Evolutionary conservation across 2,797 vertebrate species (phyloP).

Genomic region (Chrosomus eos): DNA sequence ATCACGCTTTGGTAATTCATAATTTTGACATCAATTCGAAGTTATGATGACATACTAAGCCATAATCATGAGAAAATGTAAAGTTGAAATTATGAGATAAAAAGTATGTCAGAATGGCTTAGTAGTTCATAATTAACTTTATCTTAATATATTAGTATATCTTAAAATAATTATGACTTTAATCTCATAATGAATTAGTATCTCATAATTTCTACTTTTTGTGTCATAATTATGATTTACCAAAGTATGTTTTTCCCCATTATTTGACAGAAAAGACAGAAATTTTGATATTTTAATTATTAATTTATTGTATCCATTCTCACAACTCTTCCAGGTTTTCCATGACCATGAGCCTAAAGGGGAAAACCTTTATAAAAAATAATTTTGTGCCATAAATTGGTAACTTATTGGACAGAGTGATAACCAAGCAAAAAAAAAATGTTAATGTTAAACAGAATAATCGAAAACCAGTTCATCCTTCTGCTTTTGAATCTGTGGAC

Average conservation of each 20-base stretch:
- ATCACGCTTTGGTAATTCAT: not conserved
- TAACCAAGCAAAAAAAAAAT: not conserved
- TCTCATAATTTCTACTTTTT: not conserved
- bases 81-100: not conserved
- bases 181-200: not conserved
- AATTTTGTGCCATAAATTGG: not conserved
- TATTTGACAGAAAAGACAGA: not conserved
- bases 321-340: not conserved
- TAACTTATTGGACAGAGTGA: not conserved
- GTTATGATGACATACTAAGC: not conserved
- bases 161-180: not conserved
- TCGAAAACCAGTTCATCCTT: not conserved
- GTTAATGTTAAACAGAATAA: not conserved
- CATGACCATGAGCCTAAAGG: not conserved
- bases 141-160: not conserved
- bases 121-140: not conserved
- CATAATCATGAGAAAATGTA: not conserved
- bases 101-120: not conserved
- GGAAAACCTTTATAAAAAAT: not conserved
- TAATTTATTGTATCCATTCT: not conserved
- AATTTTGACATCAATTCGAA: not conserved
- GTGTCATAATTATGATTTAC: not conserved
- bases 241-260: not conserved
- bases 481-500: not conserved
- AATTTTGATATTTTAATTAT: not conserved